Base-by-base conservation (phyloP, 2,888 invertebrate species). In the Scaptomyza parva region DNA sequence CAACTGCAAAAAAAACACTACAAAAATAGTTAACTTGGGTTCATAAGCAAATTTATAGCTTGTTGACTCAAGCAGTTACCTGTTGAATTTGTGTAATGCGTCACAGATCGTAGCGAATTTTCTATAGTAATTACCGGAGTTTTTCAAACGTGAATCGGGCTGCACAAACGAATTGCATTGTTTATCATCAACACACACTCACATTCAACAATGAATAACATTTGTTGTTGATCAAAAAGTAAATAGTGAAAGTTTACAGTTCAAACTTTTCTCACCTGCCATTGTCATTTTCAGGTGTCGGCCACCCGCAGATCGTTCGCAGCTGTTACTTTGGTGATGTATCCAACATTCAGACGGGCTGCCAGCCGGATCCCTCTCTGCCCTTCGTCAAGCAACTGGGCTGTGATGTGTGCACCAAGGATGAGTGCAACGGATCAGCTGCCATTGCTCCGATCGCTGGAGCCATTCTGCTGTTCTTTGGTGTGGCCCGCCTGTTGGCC, bases 291-390 rank as follows among this genome's bases (percentile, higher is more conserved):
- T 65, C 62, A 89, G 89, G 76, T 40, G 75, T 61, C 48, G 89
- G 90, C 30, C 76, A 70, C 3, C 81, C 78, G 0, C 88, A 85
- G 52, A 76, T 88, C 52, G 74, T 79, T 43, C 86, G 89, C 60
- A 76, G 76, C 61, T 91, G 91, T 60, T 91, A 86, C 65, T 91
- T 89, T 14, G 91, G 91, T 2, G 90, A 90, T 28, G 51, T 89
- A 2, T 70, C 68, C 41, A 81, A 90, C 26, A 80, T 88, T 7
- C 78, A 87, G 20, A 50, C 39, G 3, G 91, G 91, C 52, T 91
- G 91, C 59, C 78, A 85, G 43, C 60, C 81, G 28, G 91, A 91
- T 73, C 91, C 91, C 9, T 64, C 89, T 0, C 58, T 89, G 65
- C 89, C 89, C 20, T 89, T 88, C 60, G 83, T 89, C 51, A 88